Conservation (phyloP, 2,888 invertebrate genomes). For the Ochlodes sylvanus region DNA sequence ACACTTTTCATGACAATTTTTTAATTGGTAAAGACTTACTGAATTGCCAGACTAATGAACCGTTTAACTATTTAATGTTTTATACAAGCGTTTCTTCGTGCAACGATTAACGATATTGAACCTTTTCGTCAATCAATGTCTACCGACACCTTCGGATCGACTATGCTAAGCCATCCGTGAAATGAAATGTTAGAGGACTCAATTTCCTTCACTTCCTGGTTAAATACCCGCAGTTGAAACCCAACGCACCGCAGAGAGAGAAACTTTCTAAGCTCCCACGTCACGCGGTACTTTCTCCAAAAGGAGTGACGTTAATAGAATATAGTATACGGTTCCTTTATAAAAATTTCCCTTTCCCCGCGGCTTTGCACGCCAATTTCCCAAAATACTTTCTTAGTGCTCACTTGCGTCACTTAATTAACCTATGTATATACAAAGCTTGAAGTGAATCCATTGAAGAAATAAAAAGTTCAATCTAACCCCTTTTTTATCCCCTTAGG, state of each 20-base stretch:
- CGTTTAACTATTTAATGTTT: constrained; percentile 18
- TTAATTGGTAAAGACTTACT: neutral
- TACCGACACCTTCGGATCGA: constrained; percentile 39
- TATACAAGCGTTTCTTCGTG: constrained; percentile 34
- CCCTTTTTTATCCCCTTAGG: no score
- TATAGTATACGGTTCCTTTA: constrained; percentile 46
- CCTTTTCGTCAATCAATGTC: constrained; percentile 36
- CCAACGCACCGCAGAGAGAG: constrained; percentile 53
- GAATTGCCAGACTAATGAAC: constrained; percentile 12
- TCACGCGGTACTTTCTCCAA: constrained; percentile 42
- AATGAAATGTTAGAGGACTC: constrained; percentile 63
- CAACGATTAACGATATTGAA: neutral
- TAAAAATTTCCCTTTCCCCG: no score
- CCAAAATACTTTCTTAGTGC: no score
- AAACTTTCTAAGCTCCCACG: constrained; percentile 59
- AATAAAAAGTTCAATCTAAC: no score
- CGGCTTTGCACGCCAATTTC: no score
- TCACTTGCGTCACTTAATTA: no score
- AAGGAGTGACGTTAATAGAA: constrained; percentile 51
- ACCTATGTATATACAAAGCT: no score
- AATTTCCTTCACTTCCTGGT: constrained; percentile 64
- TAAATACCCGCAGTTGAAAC: constrained; percentile 43
- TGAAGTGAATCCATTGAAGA: no score
- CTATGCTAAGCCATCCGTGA: constrained; percentile 54
- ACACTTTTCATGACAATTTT: no score